Base-by-base conservation (phyloP, 2,797 vertebrate genomes). In the Harpagifer antarcticus region DNA sequence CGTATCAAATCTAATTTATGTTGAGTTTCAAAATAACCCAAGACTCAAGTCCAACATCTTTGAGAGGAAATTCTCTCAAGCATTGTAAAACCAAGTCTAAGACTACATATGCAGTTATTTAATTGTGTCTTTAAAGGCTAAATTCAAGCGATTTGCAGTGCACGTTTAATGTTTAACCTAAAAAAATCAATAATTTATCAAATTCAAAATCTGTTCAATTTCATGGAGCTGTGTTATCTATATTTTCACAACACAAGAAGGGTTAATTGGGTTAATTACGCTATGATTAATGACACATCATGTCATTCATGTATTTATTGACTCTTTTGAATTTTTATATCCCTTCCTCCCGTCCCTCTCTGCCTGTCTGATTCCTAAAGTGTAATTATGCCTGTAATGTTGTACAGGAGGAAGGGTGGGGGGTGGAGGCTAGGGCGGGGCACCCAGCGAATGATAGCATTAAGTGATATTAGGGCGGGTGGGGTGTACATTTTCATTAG, bases 401-500 rank as follows among this genome's bases (percentile, higher is more conserved):
- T 72, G 58, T 79, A 68, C 56, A 40, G 61, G 80, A 17, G 78
- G 79, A 52, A 62, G 52, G 69, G 52, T 27, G 9, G 33, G 53
- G 53, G 72, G 74, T 31, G 73, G 56, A 44, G 72, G 33, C 16
- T 47, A 20, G 59, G 68, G 74, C 0, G 58, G 76, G 54, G 68
- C 55, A 50, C 55, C 50, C 49, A 53, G 72, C 7, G 78, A 79
- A 74, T 69, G 83, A 79, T 87, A 72, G 86, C 87, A 89, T 91
- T 91, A 91, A 81, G 78, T 79, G 83, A 84, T 89, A 90, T 94
- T 87, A 90, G 82, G 90, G 81, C 80, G 84, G 85, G 80, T 50
- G 84, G 90, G 91, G 90, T 80, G 88, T 90, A 91, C 72, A 62
- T 93, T 93, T 94, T 91, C 89, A 93, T 94, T 91, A 91, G 81